Conservation (phyloP, 2,888 invertebrate species). For the Dorcus hopei region DNA sequence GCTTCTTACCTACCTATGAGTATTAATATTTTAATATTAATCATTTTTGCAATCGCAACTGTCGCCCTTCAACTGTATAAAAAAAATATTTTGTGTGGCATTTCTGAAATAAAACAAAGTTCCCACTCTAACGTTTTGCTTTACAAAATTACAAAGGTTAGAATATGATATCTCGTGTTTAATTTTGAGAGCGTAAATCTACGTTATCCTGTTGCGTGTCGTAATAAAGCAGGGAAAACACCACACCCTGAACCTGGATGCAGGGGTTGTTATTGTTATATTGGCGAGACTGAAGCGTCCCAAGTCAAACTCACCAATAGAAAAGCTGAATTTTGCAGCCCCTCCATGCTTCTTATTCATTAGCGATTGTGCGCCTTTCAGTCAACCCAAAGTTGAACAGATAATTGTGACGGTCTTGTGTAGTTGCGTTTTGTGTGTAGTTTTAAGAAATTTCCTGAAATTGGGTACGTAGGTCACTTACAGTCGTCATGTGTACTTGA, state of each 20-base stretch:
- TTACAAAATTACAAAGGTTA: no score
- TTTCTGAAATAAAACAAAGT: no score
- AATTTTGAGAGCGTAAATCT: no score
- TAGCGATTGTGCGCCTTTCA: conserved; percentile 39
- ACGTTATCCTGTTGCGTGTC: no score
- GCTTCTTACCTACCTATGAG: no score
- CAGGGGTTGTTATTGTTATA: conserved; percentile 18
- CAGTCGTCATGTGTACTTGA: no score
- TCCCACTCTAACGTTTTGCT: no score
- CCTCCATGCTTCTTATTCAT: conserved; percentile 46
- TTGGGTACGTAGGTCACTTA: conserved; percentile 23
- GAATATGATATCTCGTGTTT: no score
- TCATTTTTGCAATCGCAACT: no score
- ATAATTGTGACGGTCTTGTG: conserved; percentile 33
- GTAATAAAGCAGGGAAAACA: conserved; percentile 15
- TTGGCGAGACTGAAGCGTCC: conserved; percentile 39
- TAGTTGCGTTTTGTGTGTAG: conserved; percentile 31
- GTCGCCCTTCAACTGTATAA: no score
- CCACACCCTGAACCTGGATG: conserved; percentile 32
- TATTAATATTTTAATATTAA: no score
- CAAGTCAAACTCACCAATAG: conserved; percentile 40
- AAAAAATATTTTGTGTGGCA: no score
- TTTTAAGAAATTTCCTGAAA: conserved; percentile 34
- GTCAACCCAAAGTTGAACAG: conserved; percentile 39
- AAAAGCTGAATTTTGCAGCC: conserved; percentile 29